Evolutionary conservation across 2,888 invertebrate species (phyloP), one percentile per base, ranked within the genome.

Genomic region (Eurytoma adleriae): DNA sequence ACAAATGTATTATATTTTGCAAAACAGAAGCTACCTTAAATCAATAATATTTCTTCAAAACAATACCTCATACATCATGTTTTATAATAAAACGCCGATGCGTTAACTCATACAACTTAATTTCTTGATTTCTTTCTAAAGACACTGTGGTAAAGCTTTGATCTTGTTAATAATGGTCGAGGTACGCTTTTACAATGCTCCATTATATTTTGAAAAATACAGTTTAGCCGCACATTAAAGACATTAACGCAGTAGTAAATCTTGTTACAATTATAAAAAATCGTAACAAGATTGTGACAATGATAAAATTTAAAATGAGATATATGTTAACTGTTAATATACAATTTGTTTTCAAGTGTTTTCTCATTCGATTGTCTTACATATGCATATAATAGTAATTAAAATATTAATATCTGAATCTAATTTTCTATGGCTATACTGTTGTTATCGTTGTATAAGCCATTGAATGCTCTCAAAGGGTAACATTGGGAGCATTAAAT

Each of bases 91-190:
- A 50, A 62, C 67, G 54, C 52, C 78, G 69, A 77, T 62, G 68
- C 77, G 56, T 56, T 75, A 62, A 78, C 71, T 74, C 72, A 52
- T 75, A 75, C 70, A 78, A 81, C 78, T 59, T 68, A 81, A 71
- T 27, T 74, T 81, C 62, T 71, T 81, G 62, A 67, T 30, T 75
- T 79, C 52, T 30, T 72, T 75, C 64, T 75, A 81, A 81, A 81
- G 81, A 81, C 78, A 81, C 81, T 79, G 81, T 81, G 81, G 78
- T 62, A 79, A 56, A 81, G 62, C 78, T 79, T 81, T 76, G 71
- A 81, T 81, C 78, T 81, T 81, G 78, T 76, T 76, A 72, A 75
- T 79, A 79, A 78, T 40, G 72, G 74, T 81, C 78, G 78, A 76
- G 78, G 68, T 81, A 81, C 81, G 81, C 69, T 71, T 74, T 78